A percentile compares a stretch with the other conserved stretches of the same genome.
phyloP scores from a whole-genome alignment of 2,888 invertebrate genomes.

The Ceraclea dissimilis region DNA sequence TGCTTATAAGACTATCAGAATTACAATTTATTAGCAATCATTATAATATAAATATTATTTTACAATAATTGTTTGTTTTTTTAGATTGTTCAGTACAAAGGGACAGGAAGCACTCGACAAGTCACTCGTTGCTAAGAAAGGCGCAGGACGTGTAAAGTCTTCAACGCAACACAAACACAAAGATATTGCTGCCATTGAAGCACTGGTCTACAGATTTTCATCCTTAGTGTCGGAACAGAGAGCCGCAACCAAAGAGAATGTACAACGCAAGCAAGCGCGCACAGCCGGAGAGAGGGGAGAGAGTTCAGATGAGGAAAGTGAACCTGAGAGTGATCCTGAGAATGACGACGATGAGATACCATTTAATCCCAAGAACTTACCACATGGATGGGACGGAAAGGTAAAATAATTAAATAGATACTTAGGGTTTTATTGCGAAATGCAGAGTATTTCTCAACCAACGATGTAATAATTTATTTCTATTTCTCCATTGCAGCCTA shows the following conservation, averaged over 20 bases:
- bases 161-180: conserved; percentile 61
- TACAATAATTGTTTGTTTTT: conserved; percentile 21
- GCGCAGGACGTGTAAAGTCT: conserved; percentile 56
- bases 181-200: conserved; percentile 82
- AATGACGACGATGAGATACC: conserved; percentile 91
- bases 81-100: conserved; percentile 83
- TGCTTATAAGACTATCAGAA: neutral
- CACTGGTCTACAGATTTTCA: conserved; percentile 81
- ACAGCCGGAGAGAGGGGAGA: conserved; percentile 90
- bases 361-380: conserved; percentile 98
- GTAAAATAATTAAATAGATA: conserved; percentile 37
- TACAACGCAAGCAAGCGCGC: conserved; percentile 94
- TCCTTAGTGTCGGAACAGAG: conserved; percentile 81
- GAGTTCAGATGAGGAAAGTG: conserved; percentile 84
- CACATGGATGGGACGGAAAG: conserved; percentile 98
- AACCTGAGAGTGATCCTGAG: conserved; percentile 70
- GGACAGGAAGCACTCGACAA: conserved; percentile 90
- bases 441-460: no score
- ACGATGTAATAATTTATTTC: no score
- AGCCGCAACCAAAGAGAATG: conserved; percentile 92
- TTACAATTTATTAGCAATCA: neutral
- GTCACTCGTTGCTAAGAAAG: conserved; percentile 83
- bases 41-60: neutral
- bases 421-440: no score
- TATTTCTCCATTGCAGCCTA: conserved; percentile 40